Evolutionary conservation across 64 coral and sea anemone species (phyloP).

Genomic region (Actinia tenebrosa): DNA sequence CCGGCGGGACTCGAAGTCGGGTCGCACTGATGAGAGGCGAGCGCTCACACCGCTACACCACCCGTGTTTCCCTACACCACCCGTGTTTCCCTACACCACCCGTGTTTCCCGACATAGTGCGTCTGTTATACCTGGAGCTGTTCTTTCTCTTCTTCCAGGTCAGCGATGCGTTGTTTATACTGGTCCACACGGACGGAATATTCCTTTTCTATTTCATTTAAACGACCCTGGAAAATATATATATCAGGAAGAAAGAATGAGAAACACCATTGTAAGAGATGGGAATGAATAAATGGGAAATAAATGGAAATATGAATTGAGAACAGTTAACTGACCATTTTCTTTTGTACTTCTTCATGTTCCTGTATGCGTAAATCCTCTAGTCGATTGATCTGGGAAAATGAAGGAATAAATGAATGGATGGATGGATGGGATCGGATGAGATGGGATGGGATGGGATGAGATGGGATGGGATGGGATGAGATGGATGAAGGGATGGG

Average conservation of each 20-base stretch:
- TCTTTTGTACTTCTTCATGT: conserved; percentile 9
- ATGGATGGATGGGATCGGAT: neutral
- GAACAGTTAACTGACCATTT: conserved; percentile 12
- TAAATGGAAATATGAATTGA: neutral
- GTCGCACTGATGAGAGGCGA: too few species aligned
- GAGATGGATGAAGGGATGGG: neutral
- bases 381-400: conserved; percentile 7
- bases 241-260: neutral
- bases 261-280: neutral
- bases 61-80: too few species aligned
- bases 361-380: conserved; percentile 11
- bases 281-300: neutral
- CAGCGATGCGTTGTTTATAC: conserved; percentile 89
- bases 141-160: conserved; percentile 94
- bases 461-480: too few species aligned
- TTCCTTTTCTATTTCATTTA: conserved; percentile 92
- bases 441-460: neutral
- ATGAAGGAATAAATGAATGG: neutral
- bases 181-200: conserved; percentile 70
- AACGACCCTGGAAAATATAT: conserved; percentile 41
- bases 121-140: conserved; percentile 70
- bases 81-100: too few species aligned
- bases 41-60: too few species aligned
- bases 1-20: too few species aligned
- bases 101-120: too few species aligned